Evolutionary conservation across 2,113 vertebrate species (phyloP).

Genomic region (Phylloscopus whistleri): DNA sequence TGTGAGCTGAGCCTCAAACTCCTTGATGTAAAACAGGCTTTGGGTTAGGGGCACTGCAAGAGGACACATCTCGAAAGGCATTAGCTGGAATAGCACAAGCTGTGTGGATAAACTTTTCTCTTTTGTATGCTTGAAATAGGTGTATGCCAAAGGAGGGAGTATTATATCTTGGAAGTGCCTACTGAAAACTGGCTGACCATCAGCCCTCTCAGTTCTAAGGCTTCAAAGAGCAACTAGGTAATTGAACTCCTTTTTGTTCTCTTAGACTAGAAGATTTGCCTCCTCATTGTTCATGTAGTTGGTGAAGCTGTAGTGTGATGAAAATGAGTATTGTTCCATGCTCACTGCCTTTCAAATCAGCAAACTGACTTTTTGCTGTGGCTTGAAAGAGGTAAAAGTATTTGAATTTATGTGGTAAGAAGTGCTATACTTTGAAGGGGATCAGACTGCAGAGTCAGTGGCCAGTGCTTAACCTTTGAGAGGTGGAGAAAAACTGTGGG

Average conservation of each 20-base stretch:
- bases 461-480: not conserved
- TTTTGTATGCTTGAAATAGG: not conserved
- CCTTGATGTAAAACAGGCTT: not conserved
- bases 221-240: not conserved
- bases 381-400: not conserved
- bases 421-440: accelerated
- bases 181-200: not conserved
- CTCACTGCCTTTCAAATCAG: not conserved
- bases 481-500: not conserved
- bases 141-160: not conserved
- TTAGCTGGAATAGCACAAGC: not conserved
- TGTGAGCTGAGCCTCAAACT: not conserved
- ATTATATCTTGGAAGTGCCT: not conserved
- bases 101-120: not conserved
- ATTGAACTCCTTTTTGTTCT: not conserved
- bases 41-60: not conserved
- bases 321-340: not conserved
- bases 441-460: not conserved
- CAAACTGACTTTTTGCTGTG: not conserved
- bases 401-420: not conserved
- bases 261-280: not conserved
- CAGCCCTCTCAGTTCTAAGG: not conserved
- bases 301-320: not conserved
- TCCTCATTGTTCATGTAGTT: not conserved
- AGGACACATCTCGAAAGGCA: not conserved